Base-by-base conservation (phyloP, 1,140 invertebrate genomes). In the Drosophila mauritiana region DNA sequence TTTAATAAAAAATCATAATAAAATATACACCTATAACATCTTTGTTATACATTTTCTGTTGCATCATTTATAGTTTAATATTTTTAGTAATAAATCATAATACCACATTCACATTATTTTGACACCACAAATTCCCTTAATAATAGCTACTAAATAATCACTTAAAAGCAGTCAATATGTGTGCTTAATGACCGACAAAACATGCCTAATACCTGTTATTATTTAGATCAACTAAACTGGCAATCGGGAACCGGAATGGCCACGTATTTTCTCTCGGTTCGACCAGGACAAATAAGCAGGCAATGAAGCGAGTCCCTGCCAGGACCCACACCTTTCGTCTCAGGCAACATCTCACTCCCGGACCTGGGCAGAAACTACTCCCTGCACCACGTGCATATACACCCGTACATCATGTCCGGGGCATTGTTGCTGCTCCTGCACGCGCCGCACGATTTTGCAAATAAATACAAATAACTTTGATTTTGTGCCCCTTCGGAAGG, bases 391-490 rank as follows among this genome's bases (percentile, higher is more conserved):
- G 13, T 31, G 34, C 8, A 61, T 17, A 34, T 17, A 20, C 17
- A 59, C 15, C 53, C 58, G 57, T 79, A 56, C 68, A 78, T 64
- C 54, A 78, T 79, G 83, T 88, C 64, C 77, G 63, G 59, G 22
- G 55, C 75, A 78, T 82, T 88, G 64, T 79, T 82, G 76, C 61
- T 77, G 56, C 43, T 88, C 51, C 52, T 79, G 84, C 84, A 88
- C 83, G 75, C 69, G 78, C 67, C 63, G 65, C 82, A 88, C 83
- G 83, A 83, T 83, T 89, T 84, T 89, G 69, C 79, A 88, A 88
- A 88, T 88, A 88, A 88, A 88, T 88, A 89, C 84, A 88, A 88
- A 88, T 89, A 88, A 88, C 80, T 88, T 88, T 88, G 84, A 86
- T 86, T 86, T 86, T 82, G 72, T 45, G 75, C 75, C 73, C 67